A percentile compares a stretch with the other conserved stretches of the same genome.
Evolutionary conservation across 1,140 invertebrate species (phyloP).

Genomic region (Drosophila dunni): DNA sequence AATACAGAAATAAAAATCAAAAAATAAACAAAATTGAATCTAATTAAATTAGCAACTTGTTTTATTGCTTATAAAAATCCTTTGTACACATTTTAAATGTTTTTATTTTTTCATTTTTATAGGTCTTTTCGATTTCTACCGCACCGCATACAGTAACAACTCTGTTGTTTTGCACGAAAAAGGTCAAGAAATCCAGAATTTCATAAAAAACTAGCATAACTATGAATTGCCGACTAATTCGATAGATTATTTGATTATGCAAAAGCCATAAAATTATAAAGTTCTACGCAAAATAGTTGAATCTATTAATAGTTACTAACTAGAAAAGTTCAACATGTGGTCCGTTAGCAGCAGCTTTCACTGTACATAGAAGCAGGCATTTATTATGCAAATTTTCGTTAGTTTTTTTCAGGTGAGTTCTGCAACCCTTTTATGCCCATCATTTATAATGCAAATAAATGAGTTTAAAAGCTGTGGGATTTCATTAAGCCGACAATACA

Average conservation of each 20-base stretch:
- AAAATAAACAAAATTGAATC: slow-evolving; percentile 5
- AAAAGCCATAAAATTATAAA: too few relatives aligned
- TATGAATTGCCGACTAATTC: background rate
- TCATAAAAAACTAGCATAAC: background rate
- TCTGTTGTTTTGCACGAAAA: background rate
- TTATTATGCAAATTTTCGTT: slow-evolving; percentile 39
- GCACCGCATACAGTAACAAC: background rate
- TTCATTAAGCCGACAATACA: slow-evolving; percentile 11
- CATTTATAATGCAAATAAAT: slow-evolving; percentile 46
- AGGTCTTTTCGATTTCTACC: background rate
- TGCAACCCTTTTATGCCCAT: slow-evolving; percentile 30
- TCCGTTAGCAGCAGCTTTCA: background rate
- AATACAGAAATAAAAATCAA: slow-evolving; percentile 13
- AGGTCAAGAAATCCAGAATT: slow-evolving; percentile 1
- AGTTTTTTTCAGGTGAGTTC: background rate
- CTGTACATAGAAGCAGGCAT: slow-evolving; percentile 10
- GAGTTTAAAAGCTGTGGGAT: slow-evolving; percentile 17
- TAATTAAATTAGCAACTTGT: slow-evolving; percentile 72
- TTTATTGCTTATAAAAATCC: slow-evolving; percentile 46
- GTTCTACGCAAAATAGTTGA: too few relatives aligned
- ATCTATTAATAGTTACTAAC: too few relatives aligned
- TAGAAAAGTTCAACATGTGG: background rate
- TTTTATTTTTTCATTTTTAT: slow-evolving; percentile 25
- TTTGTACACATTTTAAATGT: slow-evolving; percentile 21
- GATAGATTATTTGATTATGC: too few relatives aligned